phyloP scores from a whole-genome alignment of 2,888 invertebrate species.

The Aspidiotus destructor region DNA sequence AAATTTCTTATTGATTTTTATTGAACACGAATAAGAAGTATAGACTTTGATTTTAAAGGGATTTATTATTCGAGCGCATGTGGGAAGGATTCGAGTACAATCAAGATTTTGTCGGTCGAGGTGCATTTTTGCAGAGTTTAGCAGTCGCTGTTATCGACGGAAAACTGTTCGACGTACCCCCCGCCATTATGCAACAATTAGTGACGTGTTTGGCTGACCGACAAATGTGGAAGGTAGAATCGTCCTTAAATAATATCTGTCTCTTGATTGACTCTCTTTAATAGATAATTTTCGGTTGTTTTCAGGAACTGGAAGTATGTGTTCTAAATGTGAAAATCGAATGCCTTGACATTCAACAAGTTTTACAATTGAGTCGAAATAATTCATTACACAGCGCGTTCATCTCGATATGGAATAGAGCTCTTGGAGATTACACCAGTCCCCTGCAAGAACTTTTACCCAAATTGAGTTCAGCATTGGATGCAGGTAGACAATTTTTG shows the following conservation, averaged over 20 bases:
- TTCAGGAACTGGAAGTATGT: conserved; percentile 55
- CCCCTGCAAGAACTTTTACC: conserved; percentile 60
- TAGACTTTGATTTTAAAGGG: conserved; percentile 41
- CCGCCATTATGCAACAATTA: conserved; percentile 61
- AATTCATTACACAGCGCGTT: conserved; percentile 59
- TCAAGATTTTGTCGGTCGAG: conserved; percentile 46
- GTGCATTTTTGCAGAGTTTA: conserved; percentile 57
- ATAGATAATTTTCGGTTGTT: conserved; percentile 19
- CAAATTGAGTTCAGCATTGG: conserved; percentile 44
- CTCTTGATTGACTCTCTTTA: not conserved
- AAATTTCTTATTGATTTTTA: conserved; percentile 1
- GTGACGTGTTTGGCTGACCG: conserved; percentile 56
- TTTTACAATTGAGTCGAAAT: conserved; percentile 51
- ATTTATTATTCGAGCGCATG: conserved; percentile 53
- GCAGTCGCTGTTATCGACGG: conserved; percentile 61
- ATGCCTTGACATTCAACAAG: conserved; percentile 68
- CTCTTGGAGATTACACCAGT: conserved; percentile 61
- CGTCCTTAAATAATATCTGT: not conserved
- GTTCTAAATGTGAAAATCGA: conserved; percentile 62
- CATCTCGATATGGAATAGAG: conserved; percentile 63
- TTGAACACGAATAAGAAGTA: not conserved
- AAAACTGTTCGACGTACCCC: conserved; percentile 53
- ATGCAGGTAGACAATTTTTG: conserved; percentile 34
- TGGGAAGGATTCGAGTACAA: conserved; percentile 50
- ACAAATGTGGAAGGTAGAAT: conserved; percentile 46